A percentile compares a stretch with the other conserved stretches of the same genome.
phyloP scores from a whole-genome alignment of 2,113 vertebrate genomes.

The Notothenia coriiceps region DNA sequence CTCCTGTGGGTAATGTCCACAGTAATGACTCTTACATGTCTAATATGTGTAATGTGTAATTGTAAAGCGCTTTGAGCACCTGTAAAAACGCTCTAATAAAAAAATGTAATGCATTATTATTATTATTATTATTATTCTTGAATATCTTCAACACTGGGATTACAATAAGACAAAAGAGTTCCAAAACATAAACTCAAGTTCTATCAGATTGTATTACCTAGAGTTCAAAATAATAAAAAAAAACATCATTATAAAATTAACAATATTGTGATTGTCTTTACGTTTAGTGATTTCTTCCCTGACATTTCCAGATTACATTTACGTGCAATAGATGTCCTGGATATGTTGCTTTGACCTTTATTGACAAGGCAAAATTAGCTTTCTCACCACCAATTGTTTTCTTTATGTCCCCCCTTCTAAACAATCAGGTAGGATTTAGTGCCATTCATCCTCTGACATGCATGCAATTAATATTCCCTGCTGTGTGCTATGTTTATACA shows the following conservation, averaged over 20 bases:
- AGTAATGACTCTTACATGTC: no score
- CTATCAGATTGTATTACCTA: neutral
- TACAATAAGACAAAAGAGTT: neutral
- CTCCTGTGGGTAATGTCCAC: no score
- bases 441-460: constrained; percentile 52
- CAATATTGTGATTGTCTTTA: neutral
- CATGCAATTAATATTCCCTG: constrained; percentile 70
- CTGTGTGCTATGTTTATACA: constrained; percentile 64
- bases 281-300: neutral
- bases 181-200: neutral
- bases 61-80: no score
- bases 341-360: constrained; percentile 30
- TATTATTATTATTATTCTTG: neutral
- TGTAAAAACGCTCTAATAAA: no score
- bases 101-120: no score
- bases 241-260: neutral
- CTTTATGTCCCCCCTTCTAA: constrained; percentile 31
- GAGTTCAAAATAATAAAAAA: neutral
- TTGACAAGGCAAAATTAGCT: constrained; percentile 47
- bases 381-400: constrained; percentile 35
- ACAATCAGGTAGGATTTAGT: constrained; percentile 67
- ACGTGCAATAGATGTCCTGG: neutral
- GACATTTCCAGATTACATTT: neutral
- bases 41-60: no score
- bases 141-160: neutral